Percentiles rank a stretch among this genome's conserved stretches.
Evolutionary conservation across 2,113 vertebrate genomes (phyloP).

Genomic region (Thunnus maccoyii): DNA sequence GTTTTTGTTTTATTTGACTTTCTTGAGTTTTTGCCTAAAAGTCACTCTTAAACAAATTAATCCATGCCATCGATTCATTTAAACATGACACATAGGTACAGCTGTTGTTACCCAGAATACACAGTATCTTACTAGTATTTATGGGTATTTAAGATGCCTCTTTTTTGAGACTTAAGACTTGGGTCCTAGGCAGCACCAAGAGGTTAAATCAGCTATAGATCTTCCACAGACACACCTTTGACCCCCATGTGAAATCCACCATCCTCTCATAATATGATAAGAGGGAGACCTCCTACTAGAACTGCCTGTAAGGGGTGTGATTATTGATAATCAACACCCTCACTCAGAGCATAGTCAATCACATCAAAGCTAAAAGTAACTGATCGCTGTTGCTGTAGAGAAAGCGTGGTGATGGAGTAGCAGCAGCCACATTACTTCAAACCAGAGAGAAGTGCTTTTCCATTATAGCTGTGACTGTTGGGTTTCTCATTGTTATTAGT

Average conservation of each 20-base stretch:
- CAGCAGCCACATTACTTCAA: conserved; percentile 22
- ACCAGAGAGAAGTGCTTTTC: conserved; percentile 45
- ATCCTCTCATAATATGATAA: conserved; percentile 51
- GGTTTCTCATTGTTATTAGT: conserved; percentile 51
- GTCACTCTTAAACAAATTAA: neutral
- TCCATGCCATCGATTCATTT: neutral
- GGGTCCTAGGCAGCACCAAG: conserved; percentile 17
- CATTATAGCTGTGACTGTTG: conserved; percentile 56
- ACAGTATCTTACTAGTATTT: neutral
- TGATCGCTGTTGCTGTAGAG: conserved; percentile 26
- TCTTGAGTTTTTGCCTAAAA: neutral
- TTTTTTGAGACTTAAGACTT: neutral
- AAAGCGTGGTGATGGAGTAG: neutral
- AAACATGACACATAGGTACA: neutral
- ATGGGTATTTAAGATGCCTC: conserved; percentile 11
- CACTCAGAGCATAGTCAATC: conserved; percentile 37
- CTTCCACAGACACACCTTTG: conserved; percentile 10
- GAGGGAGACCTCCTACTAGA: conserved; percentile 29
- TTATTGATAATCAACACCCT: conserved; percentile 76
- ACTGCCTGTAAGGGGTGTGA: conserved; percentile 47
- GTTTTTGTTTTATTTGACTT: neutral
- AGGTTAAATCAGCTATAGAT: conserved; percentile 26
- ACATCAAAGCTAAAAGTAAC: conserved; percentile 56
- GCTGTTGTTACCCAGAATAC: neutral
- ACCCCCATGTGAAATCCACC: conserved; percentile 31